Percentiles rank a stretch among this genome's conserved stretches.
phyloP scores from a whole-genome alignment of 2,888 invertebrate species.

The Phaonia tiefii region DNA sequence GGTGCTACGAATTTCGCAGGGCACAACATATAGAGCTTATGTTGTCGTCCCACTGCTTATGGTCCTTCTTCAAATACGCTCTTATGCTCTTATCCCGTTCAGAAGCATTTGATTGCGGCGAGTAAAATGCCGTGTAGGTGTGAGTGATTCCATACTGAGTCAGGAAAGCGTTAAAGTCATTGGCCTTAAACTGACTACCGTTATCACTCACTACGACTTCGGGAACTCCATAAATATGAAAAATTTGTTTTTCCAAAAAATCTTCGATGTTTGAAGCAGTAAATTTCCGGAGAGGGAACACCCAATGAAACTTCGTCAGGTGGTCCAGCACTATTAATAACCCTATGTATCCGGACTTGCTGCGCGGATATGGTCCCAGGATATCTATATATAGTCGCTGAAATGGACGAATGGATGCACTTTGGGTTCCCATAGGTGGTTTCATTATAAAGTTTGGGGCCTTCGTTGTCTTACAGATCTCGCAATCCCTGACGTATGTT shows the following conservation, averaged over 20 bases:
- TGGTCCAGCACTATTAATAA: background rate
- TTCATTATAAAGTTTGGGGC: background rate
- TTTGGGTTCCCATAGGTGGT: background rate
- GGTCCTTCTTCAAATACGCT: background rate
- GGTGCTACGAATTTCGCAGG: background rate
- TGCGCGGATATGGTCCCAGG: slow-evolving; percentile 9
- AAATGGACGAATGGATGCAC: background rate
- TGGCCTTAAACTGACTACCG: slow-evolving; percentile 68
- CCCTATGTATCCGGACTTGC: background rate
- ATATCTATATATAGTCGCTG: background rate
- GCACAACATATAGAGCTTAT: slow-evolving; percentile 1
- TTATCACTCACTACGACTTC: slow-evolving; percentile 69
- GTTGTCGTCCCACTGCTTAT: background rate
- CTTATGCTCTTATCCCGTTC: background rate
- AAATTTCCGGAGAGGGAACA: slow-evolving; percentile 40
- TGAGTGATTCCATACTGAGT: background rate
- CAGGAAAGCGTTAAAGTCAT: background rate
- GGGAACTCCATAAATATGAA: slow-evolving; percentile 70
- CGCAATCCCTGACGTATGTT: background rate
- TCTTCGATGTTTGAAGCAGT: slow-evolving; percentile 43
- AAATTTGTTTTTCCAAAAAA: slow-evolving; percentile 51
- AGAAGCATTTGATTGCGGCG: background rate
- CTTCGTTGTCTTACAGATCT: background rate
- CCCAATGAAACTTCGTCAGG: slow-evolving; percentile 32
- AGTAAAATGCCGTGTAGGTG: background rate